These are phyloP conservation scores for Edolisoma coerulescens DNA, from an alignment of 2,113 vertebrate species.

Conservation along the genomic window DNA sequence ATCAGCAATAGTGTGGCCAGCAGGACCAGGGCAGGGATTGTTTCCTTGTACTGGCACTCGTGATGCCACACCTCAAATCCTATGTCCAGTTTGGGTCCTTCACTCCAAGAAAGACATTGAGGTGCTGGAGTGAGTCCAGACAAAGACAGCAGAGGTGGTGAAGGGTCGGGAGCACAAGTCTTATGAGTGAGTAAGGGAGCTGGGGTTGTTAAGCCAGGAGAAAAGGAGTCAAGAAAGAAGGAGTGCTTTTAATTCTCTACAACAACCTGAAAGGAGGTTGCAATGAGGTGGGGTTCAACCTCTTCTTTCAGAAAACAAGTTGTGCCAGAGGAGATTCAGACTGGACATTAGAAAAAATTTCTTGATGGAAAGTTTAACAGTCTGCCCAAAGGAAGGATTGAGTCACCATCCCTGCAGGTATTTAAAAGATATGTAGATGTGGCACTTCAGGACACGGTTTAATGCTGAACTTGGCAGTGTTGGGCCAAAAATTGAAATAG, in stretches of 20 bases:
- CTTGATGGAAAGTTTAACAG: neutral
- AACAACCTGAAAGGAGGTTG: neutral
- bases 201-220: accelerated
- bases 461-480: neutral
- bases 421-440: neutral
- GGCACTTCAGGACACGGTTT: neutral
- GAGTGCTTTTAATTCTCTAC: neutral
- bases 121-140: neutral
- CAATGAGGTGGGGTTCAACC: neutral
- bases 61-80: neutral
- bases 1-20: neutral
- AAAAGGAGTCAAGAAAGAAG: too few species aligned
- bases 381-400: neutral
- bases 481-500: neutral
- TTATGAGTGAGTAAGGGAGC: neutral
- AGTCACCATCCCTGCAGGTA: too few species aligned
- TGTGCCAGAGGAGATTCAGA: neutral
- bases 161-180: neutral
- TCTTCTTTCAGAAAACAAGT: neutral
- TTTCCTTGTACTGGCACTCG: neutral
- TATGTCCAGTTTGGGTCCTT: neutral
- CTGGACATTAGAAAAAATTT: neutral
- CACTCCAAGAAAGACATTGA: neutral
- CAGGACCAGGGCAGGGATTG: neutral
- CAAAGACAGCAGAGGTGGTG: neutral